Conservation (phyloP, 1,140 invertebrate species). For the Akabosia matsudoensis region DNA sequence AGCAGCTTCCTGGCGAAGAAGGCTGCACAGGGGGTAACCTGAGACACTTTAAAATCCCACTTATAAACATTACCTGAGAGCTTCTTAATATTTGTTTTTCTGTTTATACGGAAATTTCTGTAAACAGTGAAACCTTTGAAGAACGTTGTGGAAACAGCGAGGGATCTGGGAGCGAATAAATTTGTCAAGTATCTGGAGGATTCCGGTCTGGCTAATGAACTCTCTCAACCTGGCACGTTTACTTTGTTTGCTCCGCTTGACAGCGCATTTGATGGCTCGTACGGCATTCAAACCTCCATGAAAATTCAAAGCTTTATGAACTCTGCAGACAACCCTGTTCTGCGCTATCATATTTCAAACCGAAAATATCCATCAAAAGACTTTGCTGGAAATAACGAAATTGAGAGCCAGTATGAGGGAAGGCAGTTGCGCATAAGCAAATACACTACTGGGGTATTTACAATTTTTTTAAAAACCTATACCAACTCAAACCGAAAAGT, state of each 20-base stretch:
- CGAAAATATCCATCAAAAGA: constrained; percentile 52
- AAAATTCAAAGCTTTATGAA: constrained; percentile 35
- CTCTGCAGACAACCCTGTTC: constrained; percentile 49
- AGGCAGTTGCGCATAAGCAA: constrained; percentile 53
- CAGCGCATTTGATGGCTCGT: constrained; percentile 54
- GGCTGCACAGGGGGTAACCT: constrained; percentile 57
- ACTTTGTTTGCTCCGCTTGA: constrained; percentile 59
- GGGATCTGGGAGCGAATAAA: constrained; percentile 53
- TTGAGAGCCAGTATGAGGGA: constrained; percentile 49
- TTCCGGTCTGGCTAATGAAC: constrained; percentile 51
- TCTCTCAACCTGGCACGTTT: constrained; percentile 52
- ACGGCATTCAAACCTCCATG: constrained; percentile 27
- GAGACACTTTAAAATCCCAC: not conserved
- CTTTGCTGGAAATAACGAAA: constrained; percentile 51
- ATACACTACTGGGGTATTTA: constrained; percentile 55
- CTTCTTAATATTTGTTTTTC: not conserved
- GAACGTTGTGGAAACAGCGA: constrained; percentile 55
- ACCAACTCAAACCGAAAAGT: not conserved
- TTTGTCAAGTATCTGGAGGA: constrained; percentile 54
- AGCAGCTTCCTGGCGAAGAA: constrained; percentile 50
- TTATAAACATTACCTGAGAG: not conserved
- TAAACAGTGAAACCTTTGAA: constrained; percentile 55
- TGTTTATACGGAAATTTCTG: not conserved
- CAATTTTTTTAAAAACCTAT: constrained; percentile 18
- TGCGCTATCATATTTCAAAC: constrained; percentile 54